Evolutionary conservation across 2,113 vertebrate species (phyloP), one percentile per base, ranked within the genome.

Genomic region (Macquaria ambigua): DNA sequence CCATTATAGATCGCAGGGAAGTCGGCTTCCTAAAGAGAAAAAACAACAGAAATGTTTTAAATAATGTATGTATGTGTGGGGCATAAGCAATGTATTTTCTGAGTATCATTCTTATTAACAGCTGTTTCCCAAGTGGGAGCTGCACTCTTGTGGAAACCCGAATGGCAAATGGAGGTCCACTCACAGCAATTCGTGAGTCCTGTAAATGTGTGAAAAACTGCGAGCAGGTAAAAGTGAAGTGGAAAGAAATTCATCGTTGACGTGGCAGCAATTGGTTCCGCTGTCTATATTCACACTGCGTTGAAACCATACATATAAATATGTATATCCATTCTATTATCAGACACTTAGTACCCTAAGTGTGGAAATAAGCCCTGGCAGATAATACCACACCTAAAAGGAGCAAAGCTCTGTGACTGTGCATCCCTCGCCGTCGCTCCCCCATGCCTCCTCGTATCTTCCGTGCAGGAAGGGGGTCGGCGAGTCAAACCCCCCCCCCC

Each of bases 1-100:
- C 81, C 71, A 77, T 87, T 91, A 89, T 85, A 81, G 89, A 92
- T 92, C 8, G 11, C 68, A 50, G 41, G 67, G 76, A 76, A 75
- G 84, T 86, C 55, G 5, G 76, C 77, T 85, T 74, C 73, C 77
- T 61, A 7, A 70, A 53, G 31, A 46, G 53, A 10, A 28, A 71
- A 76, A 71, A 64, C 12, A 81, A 43, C 50, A 61, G 52, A 58
- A 80, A 76, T 69, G 79, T 67, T 58, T 48, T 70, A n/a, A 41
- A 52, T 73, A 77, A 68, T 52, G 28, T 50, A 28, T 71, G 63
- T 43, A 37, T 46, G 64, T 64, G 59, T 70, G 71, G 48, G 43
- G 48, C 28, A 31, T 64, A 31, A 74, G 70, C 18, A 20, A 16
- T 75, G 74, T 34, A 23, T 79, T 74, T 76, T 80, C 28, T 20